Evolutionary conservation across 2,888 invertebrate genomes (phyloP).

Genomic region (Melanargia galathea): DNA sequence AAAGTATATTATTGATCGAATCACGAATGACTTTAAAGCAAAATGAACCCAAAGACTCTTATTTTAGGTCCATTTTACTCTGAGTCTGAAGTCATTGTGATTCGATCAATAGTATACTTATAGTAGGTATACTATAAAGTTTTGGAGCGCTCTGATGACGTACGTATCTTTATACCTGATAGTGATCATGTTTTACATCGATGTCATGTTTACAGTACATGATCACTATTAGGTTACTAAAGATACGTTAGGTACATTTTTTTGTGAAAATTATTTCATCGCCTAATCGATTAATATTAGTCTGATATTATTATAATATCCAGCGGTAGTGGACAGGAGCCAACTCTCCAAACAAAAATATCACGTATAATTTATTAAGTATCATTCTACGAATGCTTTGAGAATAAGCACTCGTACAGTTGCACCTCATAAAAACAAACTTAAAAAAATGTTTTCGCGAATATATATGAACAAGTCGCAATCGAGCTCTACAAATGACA

Average conservation of each 20-base stretch:
- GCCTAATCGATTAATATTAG: constrained; percentile 58
- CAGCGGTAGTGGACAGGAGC: constrained; percentile 71
- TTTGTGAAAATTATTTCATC: constrained; percentile 47
- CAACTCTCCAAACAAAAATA: constrained; percentile 77
- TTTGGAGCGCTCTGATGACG: no score
- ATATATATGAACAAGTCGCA: constrained; percentile 44
- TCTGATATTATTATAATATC: constrained; percentile 63
- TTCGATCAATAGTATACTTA: no score
- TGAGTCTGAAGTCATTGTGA: no score
- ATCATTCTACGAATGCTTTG: constrained; percentile 73
- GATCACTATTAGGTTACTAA: no score
- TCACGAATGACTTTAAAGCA: no score
- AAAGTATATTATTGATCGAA: no score
- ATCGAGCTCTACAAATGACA: constrained; percentile 51
- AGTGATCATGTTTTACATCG: no score
- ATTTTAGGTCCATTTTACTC: no score
- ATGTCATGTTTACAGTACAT: no score
- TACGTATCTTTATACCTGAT: no score
- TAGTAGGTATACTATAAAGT: no score
- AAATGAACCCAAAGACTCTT: no score
- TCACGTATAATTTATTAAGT: constrained; percentile 76
- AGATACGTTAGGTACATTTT: constrained; percentile 22
- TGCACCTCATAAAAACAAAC: constrained; percentile 79
- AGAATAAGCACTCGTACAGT: constrained; percentile 67
- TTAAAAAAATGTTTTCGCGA: constrained; percentile 63